Base-by-base conservation (phyloP, 2,113 vertebrate species). In the Raphicerus campestris region DNA sequence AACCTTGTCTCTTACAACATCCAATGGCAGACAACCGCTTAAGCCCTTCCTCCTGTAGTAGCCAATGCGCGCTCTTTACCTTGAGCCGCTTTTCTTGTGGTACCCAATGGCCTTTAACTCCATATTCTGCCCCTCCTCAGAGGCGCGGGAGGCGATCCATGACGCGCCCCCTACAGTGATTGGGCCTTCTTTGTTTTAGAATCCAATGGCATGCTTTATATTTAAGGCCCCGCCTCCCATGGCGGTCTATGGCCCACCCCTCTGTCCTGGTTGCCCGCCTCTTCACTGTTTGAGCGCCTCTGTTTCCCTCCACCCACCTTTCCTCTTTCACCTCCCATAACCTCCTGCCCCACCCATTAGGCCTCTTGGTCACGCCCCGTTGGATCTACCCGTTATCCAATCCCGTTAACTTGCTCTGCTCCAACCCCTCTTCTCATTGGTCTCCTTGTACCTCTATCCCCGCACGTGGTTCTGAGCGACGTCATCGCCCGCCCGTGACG, bases 261-360 rank as follows among this genome's bases (percentile, higher is more conserved):
- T 17, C 16, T 55, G 2, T 11, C 3, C n/a, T 13, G 24, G 78
- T n/a, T 0, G 0, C 22, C 53, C 28, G 20, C n/a, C 73, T 58
- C 87, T 73, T 20, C 30, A 42, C 60, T 91, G 47, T 28, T 10
- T 0, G 39, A 24, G 49, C 42, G 14, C 39, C 82, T 35, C n/a
- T 84, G 49, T 75, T 89, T 89, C 86, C 53, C 80, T 87, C 75
- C 92, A 95, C 80, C 77, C 63, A 82, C 73, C 47, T 89, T 92
- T 88, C 51, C 88, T 92, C 92, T 97, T 94, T 97, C 75, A 97
- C 97, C 95, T 96, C 93, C 83, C 49, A 28, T 93, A 89, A 86
- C 97, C 97, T 97, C 66, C 95, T 55, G 87, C 58, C 82, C 87
- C 96, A 90, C 32, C 53, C 55, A 53, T 85, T 94, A 86, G 89